These are phyloP conservation scores for Leptopilina boulardi DNA, from an alignment of 1,140 invertebrate species.

Conservation along the genomic window DNA sequence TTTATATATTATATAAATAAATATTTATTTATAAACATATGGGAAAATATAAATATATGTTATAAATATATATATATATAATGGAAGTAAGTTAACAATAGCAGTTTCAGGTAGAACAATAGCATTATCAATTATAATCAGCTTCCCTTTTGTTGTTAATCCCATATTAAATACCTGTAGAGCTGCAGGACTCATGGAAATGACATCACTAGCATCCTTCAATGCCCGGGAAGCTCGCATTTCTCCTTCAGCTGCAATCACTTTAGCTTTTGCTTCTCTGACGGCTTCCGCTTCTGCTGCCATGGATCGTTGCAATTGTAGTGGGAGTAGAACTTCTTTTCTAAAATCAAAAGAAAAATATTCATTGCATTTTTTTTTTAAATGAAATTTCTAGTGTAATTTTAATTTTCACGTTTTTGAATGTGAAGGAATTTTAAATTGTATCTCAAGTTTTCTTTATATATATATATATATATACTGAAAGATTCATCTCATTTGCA, in stretches of 20 bases:
- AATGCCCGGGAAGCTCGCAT: constrained; percentile 92
- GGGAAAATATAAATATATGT: no score
- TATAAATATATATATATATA: not conserved
- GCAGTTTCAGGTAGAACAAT: not conserved
- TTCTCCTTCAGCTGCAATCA: constrained; percentile 88
- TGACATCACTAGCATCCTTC: constrained; percentile 94
- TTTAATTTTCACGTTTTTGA: not conserved
- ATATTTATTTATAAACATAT: no score
- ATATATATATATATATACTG: no score
- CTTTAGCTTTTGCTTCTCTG: constrained; percentile 85
- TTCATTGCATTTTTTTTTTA: constrained; percentile 10
- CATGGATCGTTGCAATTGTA: constrained; percentile 92
- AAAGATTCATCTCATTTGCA: no score
- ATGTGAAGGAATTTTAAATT: no score
- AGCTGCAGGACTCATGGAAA: constrained; percentile 84
- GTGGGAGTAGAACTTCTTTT: constrained; percentile 93
- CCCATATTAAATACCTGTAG: constrained; percentile 66
- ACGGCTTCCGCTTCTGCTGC: constrained; percentile 92
- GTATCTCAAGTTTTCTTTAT: no score
- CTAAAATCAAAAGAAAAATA: constrained; percentile 75
- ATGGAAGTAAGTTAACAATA: not conserved
- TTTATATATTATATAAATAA: no score
- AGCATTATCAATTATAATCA: constrained; percentile 37
- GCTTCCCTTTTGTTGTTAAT: constrained; percentile 24
- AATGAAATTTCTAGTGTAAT: not conserved